Base-by-base conservation (phyloP, 2,888 invertebrate species). In the Baccha elongata region DNA sequence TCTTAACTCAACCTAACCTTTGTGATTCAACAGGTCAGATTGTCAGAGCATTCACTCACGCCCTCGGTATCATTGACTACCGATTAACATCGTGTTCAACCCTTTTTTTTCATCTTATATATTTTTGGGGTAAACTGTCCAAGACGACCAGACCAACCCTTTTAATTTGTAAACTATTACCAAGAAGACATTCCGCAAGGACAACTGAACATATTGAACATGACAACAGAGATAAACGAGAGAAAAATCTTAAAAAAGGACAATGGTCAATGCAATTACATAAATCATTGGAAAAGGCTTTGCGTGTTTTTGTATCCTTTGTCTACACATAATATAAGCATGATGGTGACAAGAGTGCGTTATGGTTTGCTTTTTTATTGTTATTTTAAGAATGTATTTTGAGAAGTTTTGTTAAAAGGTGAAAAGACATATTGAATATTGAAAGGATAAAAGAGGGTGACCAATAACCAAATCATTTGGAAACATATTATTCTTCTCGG, bases 181-280 rank as follows among this genome's bases (percentile, higher is more conserved):
- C 35, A 74, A 53, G 60, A 44, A 52, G 64, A 71, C 42, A 60
- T 69, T 69, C 29, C 62, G 37, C 55, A 64, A 42, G 55, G 44
- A 60, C 42, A 13, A 40, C 32, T 40, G 19, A 52, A 46, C 62
- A 62, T 55, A 73, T 79, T 69, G 29, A 64, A 74, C 53, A 62
- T 50, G 52, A 44, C 23, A 69, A 67, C 21, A 68, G 50, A 72
- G 5, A 17, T 29, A 15, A 32, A 5, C 40, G 21, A 17, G 60
- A 58, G 35, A 50, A 69, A 64, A 53, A 85, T 73, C 46, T 68
- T 55, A 64, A n/a, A 23, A 13, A 58, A 68, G 75, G 71, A 78
- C 79, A 75, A 88, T 89, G 89, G 89, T 89, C 89, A 88, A 89
- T 89, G 88, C 89, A 88, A 89, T 90, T 88, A 89, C 88, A 89